A percentile compares a stretch with the other conserved stretches of the same genome.
phyloP scores from a whole-genome alignment of 2,797 vertebrate species.

The Peromyscus attwateri region DNA sequence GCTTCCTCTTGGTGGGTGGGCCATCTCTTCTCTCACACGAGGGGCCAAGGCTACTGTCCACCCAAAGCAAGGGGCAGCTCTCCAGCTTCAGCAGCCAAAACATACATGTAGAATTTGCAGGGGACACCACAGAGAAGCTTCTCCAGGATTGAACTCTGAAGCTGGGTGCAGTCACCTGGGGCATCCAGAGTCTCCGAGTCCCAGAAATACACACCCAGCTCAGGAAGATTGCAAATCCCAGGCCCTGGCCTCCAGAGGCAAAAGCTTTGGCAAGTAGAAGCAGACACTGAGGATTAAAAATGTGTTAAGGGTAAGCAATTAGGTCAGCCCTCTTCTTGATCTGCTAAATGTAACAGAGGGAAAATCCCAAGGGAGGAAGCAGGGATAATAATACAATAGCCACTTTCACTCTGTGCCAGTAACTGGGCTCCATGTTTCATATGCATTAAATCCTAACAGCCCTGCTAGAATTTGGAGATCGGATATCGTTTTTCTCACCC shows the following conservation, averaged over 20 bases:
- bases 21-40: not conserved
- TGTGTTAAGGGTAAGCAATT: not conserved
- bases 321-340: constrained; percentile 20
- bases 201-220: constrained; percentile 16
- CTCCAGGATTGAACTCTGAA: not conserved
- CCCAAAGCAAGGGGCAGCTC: not conserved
- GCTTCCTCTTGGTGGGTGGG: constrained; percentile 63
- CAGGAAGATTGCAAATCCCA: not conserved
- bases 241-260: not conserved
- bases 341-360: not conserved
- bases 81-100: constrained; percentile 23
- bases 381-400: not conserved
- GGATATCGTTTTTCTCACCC: not conserved
- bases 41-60: not conserved
- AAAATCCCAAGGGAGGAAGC: not conserved
- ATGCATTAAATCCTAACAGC: not conserved
- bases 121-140: not conserved
- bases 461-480: not conserved
- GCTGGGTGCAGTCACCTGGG: not conserved
- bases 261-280: not conserved
- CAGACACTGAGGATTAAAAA: not conserved
- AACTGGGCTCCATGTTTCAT: not conserved
- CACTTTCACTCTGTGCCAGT: constrained; percentile 33
- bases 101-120: not conserved
- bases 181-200: not conserved